These are phyloP conservation scores for Hyalella azteca DNA, from an alignment of 2,888 invertebrate species.

Conservation along the genomic window DNA sequence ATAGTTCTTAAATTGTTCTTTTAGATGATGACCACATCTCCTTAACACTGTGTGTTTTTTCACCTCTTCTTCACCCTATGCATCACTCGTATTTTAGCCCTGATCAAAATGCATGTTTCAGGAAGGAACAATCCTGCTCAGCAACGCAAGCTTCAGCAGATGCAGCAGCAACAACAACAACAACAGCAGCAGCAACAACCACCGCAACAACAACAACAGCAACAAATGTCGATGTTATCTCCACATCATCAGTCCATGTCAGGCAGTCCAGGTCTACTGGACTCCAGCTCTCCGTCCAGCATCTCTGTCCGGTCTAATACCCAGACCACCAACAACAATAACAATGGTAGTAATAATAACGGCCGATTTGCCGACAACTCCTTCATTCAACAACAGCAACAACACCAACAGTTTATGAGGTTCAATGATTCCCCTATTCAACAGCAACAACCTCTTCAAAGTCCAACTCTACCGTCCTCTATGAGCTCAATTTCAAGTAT, in stretches of 20 bases:
- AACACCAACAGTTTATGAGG: not conserved
- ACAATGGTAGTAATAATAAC: not conserved
- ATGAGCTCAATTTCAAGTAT: slow-evolving; percentile 29
- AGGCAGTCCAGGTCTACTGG: slow-evolving; percentile 12
- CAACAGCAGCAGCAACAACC: slow-evolving; percentile 39
- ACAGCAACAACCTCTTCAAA: not conserved
- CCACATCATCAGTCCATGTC: not conserved
- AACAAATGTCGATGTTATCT: not conserved
- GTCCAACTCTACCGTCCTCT: not conserved
- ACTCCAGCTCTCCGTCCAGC: slow-evolving; percentile 22
- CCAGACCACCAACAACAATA: not conserved
- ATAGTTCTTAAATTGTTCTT: no score
- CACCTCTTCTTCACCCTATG: no score
- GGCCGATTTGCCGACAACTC: slow-evolving; percentile 11
- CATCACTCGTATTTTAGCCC: no score
- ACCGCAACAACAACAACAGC: slow-evolving; percentile 25
- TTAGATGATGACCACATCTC: no score
- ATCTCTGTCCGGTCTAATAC: not conserved
- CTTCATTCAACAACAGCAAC: not conserved
- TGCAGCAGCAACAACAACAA: slow-evolving; percentile 37
- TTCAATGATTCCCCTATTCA: not conserved
- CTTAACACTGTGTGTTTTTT: no score
- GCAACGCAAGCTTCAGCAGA: slow-evolving; percentile 25
- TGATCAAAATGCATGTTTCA: no score
- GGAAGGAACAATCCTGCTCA: not conserved